Percentiles rank a stretch among this genome's conserved stretches.
Evolutionary conservation across 2,888 invertebrate species (phyloP).

Genomic region (Noctua fimbriata): DNA sequence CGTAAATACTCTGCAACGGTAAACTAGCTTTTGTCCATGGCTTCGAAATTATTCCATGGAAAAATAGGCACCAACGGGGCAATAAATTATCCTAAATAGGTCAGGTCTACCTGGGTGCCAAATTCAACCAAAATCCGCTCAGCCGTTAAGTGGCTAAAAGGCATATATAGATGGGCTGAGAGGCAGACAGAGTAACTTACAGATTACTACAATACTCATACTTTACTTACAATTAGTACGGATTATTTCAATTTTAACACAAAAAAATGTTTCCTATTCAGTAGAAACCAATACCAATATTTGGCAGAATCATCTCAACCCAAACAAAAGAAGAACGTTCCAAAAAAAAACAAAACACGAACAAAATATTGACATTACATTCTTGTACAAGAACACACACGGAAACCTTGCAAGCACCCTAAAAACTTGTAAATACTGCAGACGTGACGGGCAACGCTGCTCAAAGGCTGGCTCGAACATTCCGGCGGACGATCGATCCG

Average conservation of each 20-base stretch:
- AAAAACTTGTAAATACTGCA: slow-evolving; percentile 75
- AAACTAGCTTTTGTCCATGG: neutral
- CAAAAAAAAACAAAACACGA: slow-evolving; percentile 37
- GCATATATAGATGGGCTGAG: neutral
- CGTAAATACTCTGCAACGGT: neutral
- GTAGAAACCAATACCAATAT: neutral
- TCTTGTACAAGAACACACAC: slow-evolving; percentile 61
- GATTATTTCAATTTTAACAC: neutral
- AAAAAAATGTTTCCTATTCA: neutral
- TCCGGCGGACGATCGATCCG: slow-evolving; percentile 83
- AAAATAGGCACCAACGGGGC: neutral
- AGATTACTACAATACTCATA: neutral
- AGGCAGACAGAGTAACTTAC: neutral
- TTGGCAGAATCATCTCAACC: neutral
- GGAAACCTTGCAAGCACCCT: slow-evolving; percentile 72
- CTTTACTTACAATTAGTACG: neutral
- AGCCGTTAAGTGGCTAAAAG: neutral
- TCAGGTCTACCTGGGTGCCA: neutral
- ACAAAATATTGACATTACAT: slow-evolving; percentile 64
- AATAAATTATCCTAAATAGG: neutral
- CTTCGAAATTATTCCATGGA: neutral
- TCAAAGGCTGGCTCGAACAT: slow-evolving; percentile 74
- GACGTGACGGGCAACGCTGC: slow-evolving; percentile 71
- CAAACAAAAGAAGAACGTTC: neutral
- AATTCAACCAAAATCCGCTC: neutral